Conservation (phyloP, 2,888 invertebrate species). For the Apamea epomidion region DNA sequence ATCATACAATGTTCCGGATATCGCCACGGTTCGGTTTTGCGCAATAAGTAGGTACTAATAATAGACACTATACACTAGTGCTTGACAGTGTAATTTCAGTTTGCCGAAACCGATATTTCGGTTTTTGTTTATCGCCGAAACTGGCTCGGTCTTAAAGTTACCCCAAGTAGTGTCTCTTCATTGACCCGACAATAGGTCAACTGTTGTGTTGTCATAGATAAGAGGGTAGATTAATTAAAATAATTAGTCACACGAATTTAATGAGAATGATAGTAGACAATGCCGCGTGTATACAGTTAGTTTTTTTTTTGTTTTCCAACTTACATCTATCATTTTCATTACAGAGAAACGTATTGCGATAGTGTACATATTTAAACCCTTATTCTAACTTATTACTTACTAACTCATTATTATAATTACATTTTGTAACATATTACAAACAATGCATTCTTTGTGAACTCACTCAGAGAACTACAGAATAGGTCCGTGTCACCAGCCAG, state of each 20-base stretch:
- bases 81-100: not conserved
- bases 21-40: conserved; percentile 21
- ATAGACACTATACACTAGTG: conserved; percentile 18
- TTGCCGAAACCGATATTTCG: conserved; percentile 37
- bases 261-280: not conserved
- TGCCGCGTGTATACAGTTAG: not conserved
- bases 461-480: too few relatives aligned
- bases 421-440: too few relatives aligned
- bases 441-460: too few relatives aligned
- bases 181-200: not conserved
- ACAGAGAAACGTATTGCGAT: too few relatives aligned
- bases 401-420: too few relatives aligned
- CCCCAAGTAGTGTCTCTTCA: too few relatives aligned
- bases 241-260: conserved; percentile 11
- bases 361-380: too few relatives aligned
- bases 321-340: too few relatives aligned
- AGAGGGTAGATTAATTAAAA: not conserved
- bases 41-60: conserved; percentile 9
- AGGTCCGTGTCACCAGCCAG: too few relatives aligned
- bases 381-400: too few relatives aligned
- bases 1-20: conserved; percentile 31
- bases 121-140: conserved; percentile 19
- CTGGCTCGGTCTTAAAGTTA: not conserved
- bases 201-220: conserved; percentile 8
- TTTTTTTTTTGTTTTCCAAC: too few relatives aligned